These are phyloP conservation scores for Dendrophyllia cribrosa DNA, from an alignment of 64 coral and sea anemone species.

Conservation along the genomic window DNA sequence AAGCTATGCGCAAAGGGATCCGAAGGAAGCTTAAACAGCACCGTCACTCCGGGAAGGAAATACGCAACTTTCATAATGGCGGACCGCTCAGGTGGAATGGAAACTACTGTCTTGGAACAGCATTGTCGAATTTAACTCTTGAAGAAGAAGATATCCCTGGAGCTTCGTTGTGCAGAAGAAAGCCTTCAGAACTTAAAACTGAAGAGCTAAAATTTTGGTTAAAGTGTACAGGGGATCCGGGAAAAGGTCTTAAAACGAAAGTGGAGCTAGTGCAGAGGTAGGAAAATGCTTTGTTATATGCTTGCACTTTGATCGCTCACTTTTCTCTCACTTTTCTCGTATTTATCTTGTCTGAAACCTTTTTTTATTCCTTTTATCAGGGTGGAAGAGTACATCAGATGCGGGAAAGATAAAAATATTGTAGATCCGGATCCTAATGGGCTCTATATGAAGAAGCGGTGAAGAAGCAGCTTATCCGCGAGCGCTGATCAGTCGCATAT, in stretches of 20 bases:
- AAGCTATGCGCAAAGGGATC: no score
- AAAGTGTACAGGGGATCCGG: background rate
- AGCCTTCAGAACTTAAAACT: background rate
- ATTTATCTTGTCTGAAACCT: no score
- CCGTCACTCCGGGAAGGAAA: background rate
- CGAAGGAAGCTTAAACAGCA: no score
- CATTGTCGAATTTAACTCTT: background rate
- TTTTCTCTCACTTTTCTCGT: background rate
- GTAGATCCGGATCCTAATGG: slow-evolving; percentile 59
- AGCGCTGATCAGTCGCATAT: no score
- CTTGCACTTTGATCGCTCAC: no score
- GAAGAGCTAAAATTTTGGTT: slow-evolving; percentile 10
- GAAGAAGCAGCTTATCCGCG: no score
- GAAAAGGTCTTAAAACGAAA: slow-evolving; percentile 12
- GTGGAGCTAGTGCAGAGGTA: background rate
- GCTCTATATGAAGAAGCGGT: no score
- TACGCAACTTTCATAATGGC: slow-evolving; percentile 1
- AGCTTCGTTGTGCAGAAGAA: background rate
- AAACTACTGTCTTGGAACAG: background rate
- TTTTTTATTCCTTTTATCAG: slow-evolving; percentile 30
- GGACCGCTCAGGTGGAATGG: background rate
- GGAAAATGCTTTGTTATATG: background rate
- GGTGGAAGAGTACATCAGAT: slow-evolving; percentile 57
- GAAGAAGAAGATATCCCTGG: slow-evolving; percentile 13
- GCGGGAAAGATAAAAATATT: slow-evolving; percentile 54